phyloP scores from a whole-genome alignment of 92 coral and sea anemone genomes.

The Zoanthus sansibaricus region DNA sequence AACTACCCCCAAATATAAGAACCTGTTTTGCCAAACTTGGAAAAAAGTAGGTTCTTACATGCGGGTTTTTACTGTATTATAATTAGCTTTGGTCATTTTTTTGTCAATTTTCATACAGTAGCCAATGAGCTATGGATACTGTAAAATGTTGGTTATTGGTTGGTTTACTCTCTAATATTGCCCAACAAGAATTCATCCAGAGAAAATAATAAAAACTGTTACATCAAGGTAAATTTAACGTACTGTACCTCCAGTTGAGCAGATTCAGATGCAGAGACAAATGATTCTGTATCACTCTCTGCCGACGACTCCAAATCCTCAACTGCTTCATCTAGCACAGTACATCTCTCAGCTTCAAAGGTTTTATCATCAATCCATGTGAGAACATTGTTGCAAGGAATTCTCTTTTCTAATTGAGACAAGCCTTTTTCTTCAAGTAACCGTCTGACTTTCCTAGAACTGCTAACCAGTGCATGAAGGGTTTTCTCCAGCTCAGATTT shows the following conservation, averaged over 20 bases:
- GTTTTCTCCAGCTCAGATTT: constrained; percentile 63
- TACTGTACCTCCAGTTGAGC: constrained; percentile 82
- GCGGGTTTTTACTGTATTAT: too few relatives aligned
- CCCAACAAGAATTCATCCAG: too few relatives aligned
- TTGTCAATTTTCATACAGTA: too few relatives aligned
- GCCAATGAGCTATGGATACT: too few relatives aligned
- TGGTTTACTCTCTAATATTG: too few relatives aligned
- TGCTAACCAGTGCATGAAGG: constrained; percentile 60
- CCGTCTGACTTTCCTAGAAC: constrained; percentile 74
- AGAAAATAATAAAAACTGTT: too few relatives aligned
- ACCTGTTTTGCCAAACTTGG: too few relatives aligned
- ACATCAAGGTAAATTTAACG: too few relatives aligned
- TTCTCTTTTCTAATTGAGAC: constrained; percentile 37
- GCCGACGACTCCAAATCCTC: constrained; percentile 56
- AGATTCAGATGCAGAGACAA: constrained; percentile 90
- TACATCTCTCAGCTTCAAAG: constrained; percentile 57
- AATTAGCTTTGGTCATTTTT: too few relatives aligned
- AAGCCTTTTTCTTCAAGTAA: constrained; percentile 70
- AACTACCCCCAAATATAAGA: too few relatives aligned
- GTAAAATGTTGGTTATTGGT: too few relatives aligned
- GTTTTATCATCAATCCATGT: constrained; percentile 81
- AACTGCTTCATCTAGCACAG: constrained; percentile 22
- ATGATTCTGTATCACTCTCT: constrained; percentile 74
- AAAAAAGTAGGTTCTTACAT: too few relatives aligned
- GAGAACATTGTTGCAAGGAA: constrained; percentile 62